These are phyloP conservation scores for Marasmarcha lunaedactyla DNA, from an alignment of 2,888 invertebrate species.

Conservation along the genomic window DNA sequence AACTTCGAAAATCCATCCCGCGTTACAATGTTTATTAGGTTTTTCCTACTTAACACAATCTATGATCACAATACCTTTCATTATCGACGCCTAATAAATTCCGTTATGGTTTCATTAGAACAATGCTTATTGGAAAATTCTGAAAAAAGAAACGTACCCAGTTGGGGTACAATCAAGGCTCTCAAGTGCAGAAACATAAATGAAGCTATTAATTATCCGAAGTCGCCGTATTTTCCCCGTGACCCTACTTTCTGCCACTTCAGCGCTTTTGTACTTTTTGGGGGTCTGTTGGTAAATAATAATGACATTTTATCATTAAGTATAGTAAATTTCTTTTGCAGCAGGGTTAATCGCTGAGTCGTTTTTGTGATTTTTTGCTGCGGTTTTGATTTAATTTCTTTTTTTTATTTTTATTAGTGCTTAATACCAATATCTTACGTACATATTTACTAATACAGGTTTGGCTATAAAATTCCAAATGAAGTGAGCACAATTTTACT, in stretches of 20 bases:
- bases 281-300: slow-evolving; percentile 8
- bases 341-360: too few relatives aligned
- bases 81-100: slow-evolving; percentile 19
- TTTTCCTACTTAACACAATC: background rate
- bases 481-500: too few relatives aligned
- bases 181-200: slow-evolving; percentile 69
- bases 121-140: slow-evolving; percentile 57
- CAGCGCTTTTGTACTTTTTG: slow-evolving; percentile 38
- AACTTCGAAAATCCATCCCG: background rate
- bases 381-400: too few relatives aligned
- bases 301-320: background rate
- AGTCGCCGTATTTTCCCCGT: slow-evolving; percentile 48
- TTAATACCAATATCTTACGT: too few relatives aligned
- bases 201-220: slow-evolving; percentile 68
- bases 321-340: too few relatives aligned
- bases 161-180: slow-evolving; percentile 60
- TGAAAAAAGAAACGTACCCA: slow-evolving; percentile 45
- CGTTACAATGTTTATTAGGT: background rate
- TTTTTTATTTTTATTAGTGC: too few relatives aligned
- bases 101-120: slow-evolving; percentile 45
- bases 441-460: too few relatives aligned
- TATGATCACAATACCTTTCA: slow-evolving; percentile 5
- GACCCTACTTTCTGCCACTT: slow-evolving; percentile 16
- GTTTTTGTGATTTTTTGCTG: too few relatives aligned
- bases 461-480: too few relatives aligned